phyloP scores from a whole-genome alignment of 2,113 vertebrate genomes.

The Zosterops hypoxanthus region DNA sequence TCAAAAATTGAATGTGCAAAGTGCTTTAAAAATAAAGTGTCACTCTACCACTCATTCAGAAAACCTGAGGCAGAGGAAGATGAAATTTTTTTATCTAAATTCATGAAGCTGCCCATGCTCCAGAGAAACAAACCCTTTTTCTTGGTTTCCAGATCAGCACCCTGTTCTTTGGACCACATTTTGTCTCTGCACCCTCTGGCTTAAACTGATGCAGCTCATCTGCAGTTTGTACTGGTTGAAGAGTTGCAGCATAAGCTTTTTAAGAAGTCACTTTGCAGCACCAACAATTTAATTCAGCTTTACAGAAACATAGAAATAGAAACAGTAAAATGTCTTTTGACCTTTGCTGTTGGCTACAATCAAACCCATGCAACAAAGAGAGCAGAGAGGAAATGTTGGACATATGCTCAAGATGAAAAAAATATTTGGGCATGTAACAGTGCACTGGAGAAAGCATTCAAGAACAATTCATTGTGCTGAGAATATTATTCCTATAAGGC shows the following conservation, averaged over 20 bases:
- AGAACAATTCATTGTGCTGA: slow-evolving; percentile 7
- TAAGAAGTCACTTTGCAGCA: slow-evolving; percentile 31
- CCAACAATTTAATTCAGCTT: slow-evolving; percentile 25
- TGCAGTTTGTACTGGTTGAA: neutral
- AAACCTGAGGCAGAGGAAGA: neutral
- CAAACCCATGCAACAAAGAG: neutral
- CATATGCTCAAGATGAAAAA: neutral
- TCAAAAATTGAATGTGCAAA: neutral
- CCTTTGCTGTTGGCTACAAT: slow-evolving; percentile 44
- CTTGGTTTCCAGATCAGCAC: neutral
- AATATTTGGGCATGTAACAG: neutral
- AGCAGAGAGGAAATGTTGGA: neutral
- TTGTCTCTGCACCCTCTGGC: neutral
- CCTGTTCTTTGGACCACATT: neutral
- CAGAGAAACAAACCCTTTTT: neutral
- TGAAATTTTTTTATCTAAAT: neutral
- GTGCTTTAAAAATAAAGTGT: neutral
- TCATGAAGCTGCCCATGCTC: neutral
- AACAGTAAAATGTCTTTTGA: slow-evolving; percentile 37
- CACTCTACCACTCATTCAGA: neutral
- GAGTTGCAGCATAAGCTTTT: slow-evolving; percentile 44
- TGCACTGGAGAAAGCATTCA: slow-evolving; percentile 9
- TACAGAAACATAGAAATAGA: slow-evolving; percentile 28
- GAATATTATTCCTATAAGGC: slow-evolving; percentile 2
- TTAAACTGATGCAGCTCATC: neutral